Evolutionary conservation across 2,888 invertebrate species (phyloP).

Genomic region (Megastigmus dorsalis): DNA sequence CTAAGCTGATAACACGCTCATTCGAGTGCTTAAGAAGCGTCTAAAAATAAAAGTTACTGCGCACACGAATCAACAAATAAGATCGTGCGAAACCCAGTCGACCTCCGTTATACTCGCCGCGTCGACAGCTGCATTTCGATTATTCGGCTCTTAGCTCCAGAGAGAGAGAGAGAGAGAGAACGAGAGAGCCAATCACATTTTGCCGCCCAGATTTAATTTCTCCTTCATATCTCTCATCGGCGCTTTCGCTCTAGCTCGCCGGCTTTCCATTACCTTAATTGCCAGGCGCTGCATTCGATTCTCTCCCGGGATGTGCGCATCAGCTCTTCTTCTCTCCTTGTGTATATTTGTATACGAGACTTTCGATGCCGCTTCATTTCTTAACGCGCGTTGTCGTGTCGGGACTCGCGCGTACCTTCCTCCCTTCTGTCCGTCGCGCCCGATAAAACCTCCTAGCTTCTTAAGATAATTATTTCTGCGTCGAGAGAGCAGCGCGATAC

Average conservation of each 20-base stretch:
- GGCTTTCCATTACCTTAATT: conserved; percentile 45
- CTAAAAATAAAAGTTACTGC: no score
- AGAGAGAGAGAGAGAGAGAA: no score
- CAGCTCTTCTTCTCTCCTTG: not conserved
- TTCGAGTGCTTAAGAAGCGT: not conserved
- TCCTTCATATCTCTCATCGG: conserved; percentile 2
- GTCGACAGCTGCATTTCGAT: not conserved
- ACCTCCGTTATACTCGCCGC: no score
- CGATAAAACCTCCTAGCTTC: not conserved
- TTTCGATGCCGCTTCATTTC: not conserved
- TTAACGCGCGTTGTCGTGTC: not conserved
- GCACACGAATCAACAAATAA: no score
- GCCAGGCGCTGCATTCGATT: conserved; percentile 24
- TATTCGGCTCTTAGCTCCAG: not conserved
- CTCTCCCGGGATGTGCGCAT: no score
- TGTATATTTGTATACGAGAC: not conserved
- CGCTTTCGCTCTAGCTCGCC: not conserved
- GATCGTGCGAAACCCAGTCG: no score
- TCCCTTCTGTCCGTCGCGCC: not conserved
- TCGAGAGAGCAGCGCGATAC: no score
- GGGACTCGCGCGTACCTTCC: no score
- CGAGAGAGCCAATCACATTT: conserved; percentile 34
- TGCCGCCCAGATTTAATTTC: conserved; percentile 16
- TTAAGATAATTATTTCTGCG: conserved; percentile 26
- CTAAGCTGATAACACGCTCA: not conserved